Evolutionary conservation across 92 coral and sea anemone species (phyloP).

Genomic region (Palythoa heliodiscus): DNA sequence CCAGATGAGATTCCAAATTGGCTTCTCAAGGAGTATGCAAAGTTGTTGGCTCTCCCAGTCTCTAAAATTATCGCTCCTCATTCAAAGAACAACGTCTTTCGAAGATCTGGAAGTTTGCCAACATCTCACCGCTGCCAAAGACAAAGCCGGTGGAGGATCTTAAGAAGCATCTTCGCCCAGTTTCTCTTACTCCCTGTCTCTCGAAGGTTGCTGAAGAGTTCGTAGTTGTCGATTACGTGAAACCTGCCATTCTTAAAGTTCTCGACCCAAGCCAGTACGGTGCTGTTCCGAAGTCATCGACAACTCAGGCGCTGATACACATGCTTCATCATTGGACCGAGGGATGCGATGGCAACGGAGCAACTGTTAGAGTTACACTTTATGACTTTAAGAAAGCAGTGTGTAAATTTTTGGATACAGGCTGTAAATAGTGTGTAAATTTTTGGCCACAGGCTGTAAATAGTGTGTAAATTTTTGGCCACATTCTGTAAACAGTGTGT

Average conservation of each 20-base stretch:
- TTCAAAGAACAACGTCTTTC: slow-evolving; percentile 43
- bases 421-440: no score
- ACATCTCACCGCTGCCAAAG: slow-evolving; percentile 34
- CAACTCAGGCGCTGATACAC: slow-evolving; percentile 39
- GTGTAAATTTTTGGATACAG: no score
- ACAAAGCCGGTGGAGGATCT: slow-evolving; percentile 26
- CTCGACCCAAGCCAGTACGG: slow-evolving; percentile 33
- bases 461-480: no score
- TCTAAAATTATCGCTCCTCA: slow-evolving; percentile 7
- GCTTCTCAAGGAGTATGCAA: no score
- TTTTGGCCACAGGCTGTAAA: no score
- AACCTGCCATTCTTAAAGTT: background rate
- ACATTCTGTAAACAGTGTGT: no score
- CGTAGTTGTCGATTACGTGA: no score
- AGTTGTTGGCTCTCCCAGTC: no score
- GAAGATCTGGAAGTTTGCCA: slow-evolving; percentile 46
- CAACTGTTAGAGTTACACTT: slow-evolving; percentile 28
- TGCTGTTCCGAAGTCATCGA: slow-evolving; percentile 38
- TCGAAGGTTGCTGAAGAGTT: slow-evolving; percentile 3
- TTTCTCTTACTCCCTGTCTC: slow-evolving; percentile 39
- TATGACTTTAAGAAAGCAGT: slow-evolving; percentile 8
- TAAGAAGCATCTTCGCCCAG: slow-evolving; percentile 35
- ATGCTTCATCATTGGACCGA: slow-evolving; percentile 38
- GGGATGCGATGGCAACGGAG: slow-evolving; percentile 38
- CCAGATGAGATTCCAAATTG: slow-evolving; percentile 29